Percentiles rank a stretch among this genome's conserved stretches.
Conservation (phyloP, 2,797 vertebrate species). For the Pipistrellus pipistrellus region DNA sequence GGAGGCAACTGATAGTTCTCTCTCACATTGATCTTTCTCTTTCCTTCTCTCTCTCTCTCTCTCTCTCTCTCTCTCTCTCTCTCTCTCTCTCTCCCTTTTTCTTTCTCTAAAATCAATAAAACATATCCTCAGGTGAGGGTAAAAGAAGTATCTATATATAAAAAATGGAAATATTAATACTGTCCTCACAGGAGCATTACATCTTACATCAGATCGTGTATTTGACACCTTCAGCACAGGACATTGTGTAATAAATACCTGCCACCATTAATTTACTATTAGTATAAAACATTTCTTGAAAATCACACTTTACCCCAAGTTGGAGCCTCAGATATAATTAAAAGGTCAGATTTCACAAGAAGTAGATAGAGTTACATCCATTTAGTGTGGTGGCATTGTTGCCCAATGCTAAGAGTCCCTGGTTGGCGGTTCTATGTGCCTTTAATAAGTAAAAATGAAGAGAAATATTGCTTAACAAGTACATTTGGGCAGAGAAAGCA, state of each 20-base stretch:
- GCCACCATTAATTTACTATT: not conserved
- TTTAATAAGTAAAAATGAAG: slow-evolving; percentile 57
- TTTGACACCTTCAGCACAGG: slow-evolving; percentile 14
- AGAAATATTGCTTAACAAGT: not conserved
- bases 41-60: too few species aligned
- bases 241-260: not conserved
- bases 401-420: slow-evolving; percentile 30
- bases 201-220: not conserved
- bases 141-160: not conserved
- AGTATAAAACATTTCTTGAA: slow-evolving; percentile 51
- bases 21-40: not conserved
- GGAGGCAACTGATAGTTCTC: not conserved
- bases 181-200: not conserved
- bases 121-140: not conserved
- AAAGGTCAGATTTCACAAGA: not conserved
- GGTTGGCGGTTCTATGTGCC: not conserved
- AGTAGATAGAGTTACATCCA: slow-evolving; percentile 28
- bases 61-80: too few species aligned
- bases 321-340: slow-evolving; percentile 32
- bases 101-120: not conserved
- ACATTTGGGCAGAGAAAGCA: slow-evolving; percentile 43
- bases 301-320: slow-evolving; percentile 58
- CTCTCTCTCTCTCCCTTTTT: not conserved
- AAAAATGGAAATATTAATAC: not conserved
- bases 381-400: not conserved